These are phyloP conservation scores for Galaxias olidus DNA, from an alignment of 2,797 vertebrate genomes.

Conservation along the genomic window DNA sequence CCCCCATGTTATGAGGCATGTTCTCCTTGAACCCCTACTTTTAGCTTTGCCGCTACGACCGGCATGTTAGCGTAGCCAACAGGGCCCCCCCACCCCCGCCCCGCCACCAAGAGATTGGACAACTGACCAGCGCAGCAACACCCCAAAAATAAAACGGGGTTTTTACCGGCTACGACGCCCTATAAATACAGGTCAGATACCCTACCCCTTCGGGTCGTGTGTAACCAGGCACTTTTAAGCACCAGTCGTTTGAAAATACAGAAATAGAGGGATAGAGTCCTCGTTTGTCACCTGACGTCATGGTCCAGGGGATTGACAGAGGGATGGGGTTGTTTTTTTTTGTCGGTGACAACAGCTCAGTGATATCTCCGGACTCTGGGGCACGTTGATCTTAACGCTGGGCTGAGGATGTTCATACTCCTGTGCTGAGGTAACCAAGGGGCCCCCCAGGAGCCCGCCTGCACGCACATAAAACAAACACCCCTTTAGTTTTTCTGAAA, in stretches of 20 bases:
- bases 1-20: constrained; percentile 57
- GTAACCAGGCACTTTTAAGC: constrained; percentile 26
- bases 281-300: constrained; percentile 24
- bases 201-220: constrained; percentile 40
- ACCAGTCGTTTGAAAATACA: constrained; percentile 14
- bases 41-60: constrained; percentile 65
- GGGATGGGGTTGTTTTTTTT: neutral
- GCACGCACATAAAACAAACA: neutral
- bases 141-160: constrained; percentile 50
- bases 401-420: no score
- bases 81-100: constrained; percentile 29
- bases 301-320: neutral
- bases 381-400: neutral
- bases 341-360: neutral
- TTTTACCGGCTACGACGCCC: constrained; percentile 33
- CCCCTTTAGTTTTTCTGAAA: neutral
- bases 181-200: constrained; percentile 37
- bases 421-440: neutral
- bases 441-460: constrained; percentile 4
- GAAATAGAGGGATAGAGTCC: constrained; percentile 26
- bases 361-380: neutral
- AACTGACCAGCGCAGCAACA: constrained; percentile 37
- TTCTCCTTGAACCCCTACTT: constrained; percentile 56
- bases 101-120: constrained; percentile 27
- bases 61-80: constrained; percentile 58